Percentiles rank a stretch among this genome's conserved stretches.
Evolutionary conservation across 2,113 vertebrate genomes (phyloP).

Genomic region (Syngnathus floridae): DNA sequence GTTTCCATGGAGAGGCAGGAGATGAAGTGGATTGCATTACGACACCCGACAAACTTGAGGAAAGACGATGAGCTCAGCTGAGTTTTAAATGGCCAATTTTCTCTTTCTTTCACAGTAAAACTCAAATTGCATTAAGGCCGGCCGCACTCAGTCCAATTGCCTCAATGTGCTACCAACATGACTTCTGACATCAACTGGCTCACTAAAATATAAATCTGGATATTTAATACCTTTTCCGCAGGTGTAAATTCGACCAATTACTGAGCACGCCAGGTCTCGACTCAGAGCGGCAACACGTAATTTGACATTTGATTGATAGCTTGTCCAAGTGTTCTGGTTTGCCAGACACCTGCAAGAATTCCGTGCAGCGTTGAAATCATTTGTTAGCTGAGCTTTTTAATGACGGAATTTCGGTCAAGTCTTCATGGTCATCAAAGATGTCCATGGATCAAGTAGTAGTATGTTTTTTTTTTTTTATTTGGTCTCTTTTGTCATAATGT

Average conservation of each 20-base stretch:
- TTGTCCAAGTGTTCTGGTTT: not conserved
- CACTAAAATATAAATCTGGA: constrained; percentile 37
- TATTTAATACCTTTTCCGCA: constrained; percentile 11
- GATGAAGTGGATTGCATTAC: constrained; percentile 11
- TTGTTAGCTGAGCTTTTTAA: not conserved
- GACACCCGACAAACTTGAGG: constrained; percentile 1
- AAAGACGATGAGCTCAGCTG: constrained; percentile 1
- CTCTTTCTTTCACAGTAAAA: constrained; percentile 3
- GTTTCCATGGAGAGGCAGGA: constrained; percentile 9
- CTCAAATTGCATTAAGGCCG: not conserved
- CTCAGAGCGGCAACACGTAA: not conserved
- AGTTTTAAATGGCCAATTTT: not conserved
- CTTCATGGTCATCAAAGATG: not conserved
- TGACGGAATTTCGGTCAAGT: not conserved
- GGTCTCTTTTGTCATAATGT: not conserved
- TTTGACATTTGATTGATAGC: not conserved
- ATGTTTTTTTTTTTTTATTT: not conserved
- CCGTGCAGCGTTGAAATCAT: not conserved
- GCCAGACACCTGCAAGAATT: not conserved
- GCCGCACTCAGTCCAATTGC: constrained; percentile 9
- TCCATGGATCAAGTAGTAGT: not conserved
- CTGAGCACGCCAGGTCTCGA: not conserved
- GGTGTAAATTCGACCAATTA: not conserved
- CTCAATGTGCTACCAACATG: not conserved
- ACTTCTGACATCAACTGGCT: constrained; percentile 28